Evolutionary conservation across 1,140 invertebrate species (phyloP), one percentile per base, ranked within the genome.

Genomic region (Drosophila kepulauana): DNA sequence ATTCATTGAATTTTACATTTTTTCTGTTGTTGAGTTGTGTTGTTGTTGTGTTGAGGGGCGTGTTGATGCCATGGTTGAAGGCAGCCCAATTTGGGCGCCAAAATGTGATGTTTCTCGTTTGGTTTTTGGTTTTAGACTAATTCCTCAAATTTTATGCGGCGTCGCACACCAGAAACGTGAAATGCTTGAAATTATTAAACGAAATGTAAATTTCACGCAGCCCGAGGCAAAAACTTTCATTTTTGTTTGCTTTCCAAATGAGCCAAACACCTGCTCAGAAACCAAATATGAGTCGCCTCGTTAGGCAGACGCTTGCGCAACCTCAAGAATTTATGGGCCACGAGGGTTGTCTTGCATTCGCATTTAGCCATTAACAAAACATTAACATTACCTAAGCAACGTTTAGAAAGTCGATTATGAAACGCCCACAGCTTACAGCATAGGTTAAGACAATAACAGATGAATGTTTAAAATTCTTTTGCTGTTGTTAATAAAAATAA

Each of bases 151-250:
- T 87, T 84, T 84, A 89, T 84, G 81, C 77, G 68, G 72, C 82
- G 54, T 67, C 82, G 82, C 80, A 78, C 79, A 68, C 45, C 65
- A 63, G 49, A 54, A 57, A 77, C 84, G 75, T 76, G 79, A 88
- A 88, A 82, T 88, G 82, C 71, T 80, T 56, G 38, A 89, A 84
- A 88, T 89, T 88, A 84, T 81, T 89, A 89, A 88, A 88, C 84
- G 76, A 84, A 81, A 88, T 88, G 80, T 89, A 84, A 88, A 87
- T 87, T 87, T 87, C 84, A 87, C 82, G 81, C 81, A 61, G 67
- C 72, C 54, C 20, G 46, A 8, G 65, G 66, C 46, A 13, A 52
- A 75, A 52, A 75, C 81, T 89, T 88, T 84, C 84, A 80, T 89
- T 89, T 88, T 77, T 72, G 66, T 77, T 82, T 81, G 84, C 85